phyloP scores from a whole-genome alignment of 2,888 invertebrate genomes.

The Athetis lepigone region DNA sequence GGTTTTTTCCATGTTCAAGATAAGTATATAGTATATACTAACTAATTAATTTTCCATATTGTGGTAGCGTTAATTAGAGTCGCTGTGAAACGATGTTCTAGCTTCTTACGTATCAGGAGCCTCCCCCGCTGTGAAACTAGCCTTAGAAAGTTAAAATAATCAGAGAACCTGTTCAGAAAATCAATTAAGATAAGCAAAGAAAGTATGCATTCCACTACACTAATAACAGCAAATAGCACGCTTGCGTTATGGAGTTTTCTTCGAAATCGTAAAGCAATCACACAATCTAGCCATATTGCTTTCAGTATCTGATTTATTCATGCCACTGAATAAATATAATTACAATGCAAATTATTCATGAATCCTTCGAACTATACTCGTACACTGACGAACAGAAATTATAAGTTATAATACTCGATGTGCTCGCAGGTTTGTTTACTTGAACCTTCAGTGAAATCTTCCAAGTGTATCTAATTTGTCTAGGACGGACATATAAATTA shows the following conservation, averaged over 20 bases:
- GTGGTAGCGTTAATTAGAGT: too few relatives aligned
- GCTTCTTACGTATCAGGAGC: too few relatives aligned
- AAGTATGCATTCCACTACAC: not conserved
- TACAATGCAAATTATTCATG: slow-evolving; percentile 30
- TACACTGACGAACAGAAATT: not conserved
- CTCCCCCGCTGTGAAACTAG: too few relatives aligned
- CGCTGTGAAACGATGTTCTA: too few relatives aligned
- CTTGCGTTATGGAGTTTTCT: slow-evolving; percentile 37
- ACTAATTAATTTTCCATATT: too few relatives aligned
- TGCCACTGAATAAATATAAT: slow-evolving; percentile 42
- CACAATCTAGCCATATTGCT: slow-evolving; percentile 46
- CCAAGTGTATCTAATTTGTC: too few relatives aligned
- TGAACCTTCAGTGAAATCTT: too few relatives aligned
- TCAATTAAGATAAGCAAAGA: slow-evolving; percentile 27
- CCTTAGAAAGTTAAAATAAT: not conserved
- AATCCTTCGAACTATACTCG: slow-evolving; percentile 5
- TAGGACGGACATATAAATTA: too few relatives aligned
- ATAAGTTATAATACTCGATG: too few relatives aligned
- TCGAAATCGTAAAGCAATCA: slow-evolving; percentile 44
- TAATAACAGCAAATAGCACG: slow-evolving; percentile 14
- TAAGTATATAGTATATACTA: too few relatives aligned
- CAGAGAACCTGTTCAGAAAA: not conserved
- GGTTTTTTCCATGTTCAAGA: too few relatives aligned
- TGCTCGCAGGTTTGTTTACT: too few relatives aligned
- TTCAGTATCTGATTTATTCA: slow-evolving; percentile 51